phyloP scores from a whole-genome alignment of 2,113 vertebrate genomes.

The Mirza zaza region DNA sequence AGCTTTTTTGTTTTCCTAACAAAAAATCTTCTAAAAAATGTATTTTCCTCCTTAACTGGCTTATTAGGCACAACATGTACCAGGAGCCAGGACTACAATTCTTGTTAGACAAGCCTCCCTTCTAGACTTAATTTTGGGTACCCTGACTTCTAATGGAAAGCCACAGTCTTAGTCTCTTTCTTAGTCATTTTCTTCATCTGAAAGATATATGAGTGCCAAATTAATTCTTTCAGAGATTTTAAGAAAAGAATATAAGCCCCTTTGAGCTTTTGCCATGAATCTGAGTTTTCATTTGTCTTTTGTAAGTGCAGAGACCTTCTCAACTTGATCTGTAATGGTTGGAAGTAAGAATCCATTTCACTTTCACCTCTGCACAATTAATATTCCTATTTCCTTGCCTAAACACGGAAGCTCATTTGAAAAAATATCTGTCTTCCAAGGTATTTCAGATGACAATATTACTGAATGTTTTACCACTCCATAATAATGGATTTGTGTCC shows the following conservation, averaged over 20 bases:
- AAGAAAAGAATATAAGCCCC: not conserved
- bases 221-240: not conserved
- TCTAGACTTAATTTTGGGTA: not conserved
- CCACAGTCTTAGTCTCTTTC: not conserved
- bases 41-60: not conserved
- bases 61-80: not conserved
- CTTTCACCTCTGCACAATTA: not conserved
- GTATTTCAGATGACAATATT: not conserved
- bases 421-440: not conserved
- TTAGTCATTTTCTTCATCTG: not conserved
- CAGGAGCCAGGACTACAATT: not conserved
- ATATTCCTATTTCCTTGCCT: not conserved
- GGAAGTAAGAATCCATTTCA: constrained; percentile 16
- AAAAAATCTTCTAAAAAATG: not conserved
- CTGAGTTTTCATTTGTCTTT: not conserved
- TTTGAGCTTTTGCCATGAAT: not conserved
- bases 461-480: not conserved
- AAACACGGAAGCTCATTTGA: not conserved
- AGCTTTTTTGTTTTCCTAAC: not conserved
- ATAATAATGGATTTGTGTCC: not conserved
- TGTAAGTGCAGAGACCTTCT: not conserved
- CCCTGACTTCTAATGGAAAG: not conserved
- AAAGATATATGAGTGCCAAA: not conserved
- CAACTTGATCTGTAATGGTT: not conserved
- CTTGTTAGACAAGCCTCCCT: not conserved